phyloP scores from a whole-genome alignment of 2,888 invertebrate species.

The Ischnura elegans region DNA sequence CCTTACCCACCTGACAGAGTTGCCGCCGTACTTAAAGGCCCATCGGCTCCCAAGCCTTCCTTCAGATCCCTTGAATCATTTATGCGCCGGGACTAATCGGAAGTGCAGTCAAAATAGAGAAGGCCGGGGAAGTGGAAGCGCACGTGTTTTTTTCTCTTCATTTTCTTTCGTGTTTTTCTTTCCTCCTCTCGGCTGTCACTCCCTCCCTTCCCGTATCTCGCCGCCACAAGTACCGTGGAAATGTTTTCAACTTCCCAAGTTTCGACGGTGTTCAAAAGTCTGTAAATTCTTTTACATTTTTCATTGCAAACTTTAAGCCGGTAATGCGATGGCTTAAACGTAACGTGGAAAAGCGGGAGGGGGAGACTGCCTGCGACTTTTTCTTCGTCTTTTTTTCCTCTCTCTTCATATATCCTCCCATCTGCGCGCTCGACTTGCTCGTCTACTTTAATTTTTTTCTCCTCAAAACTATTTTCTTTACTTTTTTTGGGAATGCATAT shows the following conservation, averaged over 20 bases:
- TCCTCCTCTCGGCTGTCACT: not conserved
- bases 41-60: not conserved
- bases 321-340: slow-evolving; percentile 31
- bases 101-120: slow-evolving; percentile 23
- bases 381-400: not conserved
- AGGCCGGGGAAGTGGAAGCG: not conserved
- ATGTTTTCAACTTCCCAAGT: slow-evolving; percentile 18
- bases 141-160: not conserved
- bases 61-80: not conserved
- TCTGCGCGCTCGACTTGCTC: not conserved
- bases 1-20: not conserved
- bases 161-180: not conserved
- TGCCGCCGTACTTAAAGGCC: not conserved
- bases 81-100: slow-evolving; percentile 30
- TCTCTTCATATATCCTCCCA: not conserved
- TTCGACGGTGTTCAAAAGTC: not conserved
- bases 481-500: too few species aligned
- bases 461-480: not conserved
- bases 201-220: not conserved
- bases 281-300: slow-evolving; percentile 15
- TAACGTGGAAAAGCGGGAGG: not conserved
- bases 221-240: slow-evolving; percentile 19
- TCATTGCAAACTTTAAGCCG: slow-evolving; percentile 27
- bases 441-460: too few species aligned
- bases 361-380: too few species aligned